Evolutionary conservation across 2,888 invertebrate species (phyloP), one percentile per base, ranked within the genome.

Genomic region (Rhorus exstirpatorius): DNA sequence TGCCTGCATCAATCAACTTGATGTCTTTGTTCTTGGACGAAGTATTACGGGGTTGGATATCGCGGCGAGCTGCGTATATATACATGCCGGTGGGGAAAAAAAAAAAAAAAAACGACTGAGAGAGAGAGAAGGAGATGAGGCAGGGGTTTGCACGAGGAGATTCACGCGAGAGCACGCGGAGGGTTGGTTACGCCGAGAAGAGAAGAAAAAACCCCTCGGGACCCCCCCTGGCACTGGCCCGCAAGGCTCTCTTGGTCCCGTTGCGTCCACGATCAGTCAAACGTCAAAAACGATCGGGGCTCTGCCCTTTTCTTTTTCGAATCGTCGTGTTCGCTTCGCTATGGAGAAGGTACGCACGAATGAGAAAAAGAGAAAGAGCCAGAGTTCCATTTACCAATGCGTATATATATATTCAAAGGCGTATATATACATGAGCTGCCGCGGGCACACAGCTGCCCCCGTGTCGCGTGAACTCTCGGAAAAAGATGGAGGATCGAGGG

Each of bases 21-120:
- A 93, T 91, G 91, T 92, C 92, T 93, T 93, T 92, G 92, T 92
- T 92, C 91, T 91, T 88, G 88, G 87, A 85, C 87, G 84, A 86
- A 86, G 85, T 84, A 76, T 83, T 84, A 88, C 84, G 87, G 80
- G 83, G 70, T 76, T 75, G 75, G 79, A 83, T 80, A 81, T 82
- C 79, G 77, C 58, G 24, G 38, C 38, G 61, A 41, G 72, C 72
- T 77, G 84, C 60, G 46, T 58, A 31, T 12, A 14, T 51, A 24
- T 38, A 63, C 38, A 26, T 19, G 72, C 60, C 49, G 77, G 61
- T 35, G 53, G 35, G 71, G n/a, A n/a, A n/a, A n/a, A n/a, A 79
- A 38, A 70, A 65, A 72, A 74, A 58, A 49, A 51, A 51, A 41
- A 60, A 51, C 61, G 70, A 10, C 31, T 51, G 44, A 10, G 51